These are phyloP conservation scores for Drosophila carrolli DNA, from an alignment of 1,140 invertebrate species.

Conservation along the genomic window DNA sequence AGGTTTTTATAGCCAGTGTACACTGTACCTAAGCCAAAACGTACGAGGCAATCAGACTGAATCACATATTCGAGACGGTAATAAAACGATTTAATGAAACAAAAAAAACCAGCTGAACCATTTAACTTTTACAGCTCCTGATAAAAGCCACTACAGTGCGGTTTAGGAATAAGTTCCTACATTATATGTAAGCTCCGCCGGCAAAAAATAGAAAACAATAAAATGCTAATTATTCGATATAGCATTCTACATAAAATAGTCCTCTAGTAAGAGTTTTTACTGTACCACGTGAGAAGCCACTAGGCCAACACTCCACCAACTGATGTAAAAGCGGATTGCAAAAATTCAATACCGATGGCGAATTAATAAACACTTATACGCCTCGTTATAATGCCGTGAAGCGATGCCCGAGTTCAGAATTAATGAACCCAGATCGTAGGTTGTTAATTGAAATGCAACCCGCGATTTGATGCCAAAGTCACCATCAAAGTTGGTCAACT, in stretches of 20 bases:
- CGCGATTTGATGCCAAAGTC: constrained; percentile 20
- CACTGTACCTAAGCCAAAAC: constrained; percentile 8
- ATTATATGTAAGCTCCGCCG: not conserved
- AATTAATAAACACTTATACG: not conserved
- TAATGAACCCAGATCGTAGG: not conserved
- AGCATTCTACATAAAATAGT: not conserved
- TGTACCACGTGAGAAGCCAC: constrained; percentile 1
- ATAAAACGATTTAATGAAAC: constrained; percentile 43
- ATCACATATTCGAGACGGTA: constrained; percentile 23
- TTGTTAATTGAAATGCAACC: constrained; percentile 3
- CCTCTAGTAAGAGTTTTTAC: not conserved
- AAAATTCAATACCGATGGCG: not conserved
- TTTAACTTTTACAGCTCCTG: constrained; percentile 28
- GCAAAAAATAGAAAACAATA: not conserved
- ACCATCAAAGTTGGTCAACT: constrained; percentile 30
- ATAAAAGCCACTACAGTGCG: constrained; percentile 18
- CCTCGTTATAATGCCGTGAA: not conserved
- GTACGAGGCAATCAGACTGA: constrained; percentile 25
- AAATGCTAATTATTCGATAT: too few species aligned
- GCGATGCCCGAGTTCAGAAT: constrained; percentile 5
- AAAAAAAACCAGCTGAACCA: constrained; percentile 15
- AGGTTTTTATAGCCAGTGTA: not conserved
- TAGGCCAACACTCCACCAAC: not conserved
- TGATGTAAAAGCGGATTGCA: not conserved
- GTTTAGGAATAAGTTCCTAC: not conserved